Evolutionary conservation across 2,113 vertebrate genomes (phyloP).

Genomic region (Gymnobelideus leadbeateri): DNA sequence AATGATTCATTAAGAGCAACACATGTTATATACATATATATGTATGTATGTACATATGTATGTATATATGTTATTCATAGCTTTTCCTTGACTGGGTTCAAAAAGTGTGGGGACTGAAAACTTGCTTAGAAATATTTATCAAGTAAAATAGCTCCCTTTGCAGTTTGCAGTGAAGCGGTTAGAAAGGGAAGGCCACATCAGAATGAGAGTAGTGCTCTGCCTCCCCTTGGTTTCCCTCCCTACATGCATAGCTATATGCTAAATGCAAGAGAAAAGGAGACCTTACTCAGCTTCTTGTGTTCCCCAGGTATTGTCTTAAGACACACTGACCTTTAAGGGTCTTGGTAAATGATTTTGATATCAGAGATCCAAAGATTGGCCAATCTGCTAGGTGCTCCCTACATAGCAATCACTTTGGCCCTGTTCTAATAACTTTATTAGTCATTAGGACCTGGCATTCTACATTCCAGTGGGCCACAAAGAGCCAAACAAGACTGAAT

Average conservation of each 20-base stretch:
- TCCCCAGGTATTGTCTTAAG: background rate
- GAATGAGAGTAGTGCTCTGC: background rate
- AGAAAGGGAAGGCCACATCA: background rate
- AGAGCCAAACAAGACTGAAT: background rate
- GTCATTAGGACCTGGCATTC: background rate
- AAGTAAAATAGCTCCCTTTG: slow-evolving; percentile 51
- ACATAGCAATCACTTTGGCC: background rate
- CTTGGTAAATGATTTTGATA: background rate
- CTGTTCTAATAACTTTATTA: background rate
- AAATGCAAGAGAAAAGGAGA: background rate
- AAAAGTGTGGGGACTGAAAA: slow-evolving; percentile 63
- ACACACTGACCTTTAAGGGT: background rate
- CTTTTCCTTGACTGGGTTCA: slow-evolving; percentile 55
- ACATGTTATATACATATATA: slow-evolving; percentile 46
- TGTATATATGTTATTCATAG: slow-evolving; percentile 65
- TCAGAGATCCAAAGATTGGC: background rate
- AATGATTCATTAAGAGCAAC: slow-evolving; percentile 70
- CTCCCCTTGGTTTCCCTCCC: background rate
- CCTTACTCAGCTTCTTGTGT: background rate
- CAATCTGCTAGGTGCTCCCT: background rate
- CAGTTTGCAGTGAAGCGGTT: background rate
- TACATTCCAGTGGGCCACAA: background rate
- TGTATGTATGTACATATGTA: background rate
- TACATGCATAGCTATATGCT: background rate
- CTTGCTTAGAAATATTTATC: slow-evolving; percentile 62